A percentile compares a stretch with the other conserved stretches of the same genome.
phyloP scores from a whole-genome alignment of 2,113 vertebrate species.

The Notarius lentiginosus region DNA sequence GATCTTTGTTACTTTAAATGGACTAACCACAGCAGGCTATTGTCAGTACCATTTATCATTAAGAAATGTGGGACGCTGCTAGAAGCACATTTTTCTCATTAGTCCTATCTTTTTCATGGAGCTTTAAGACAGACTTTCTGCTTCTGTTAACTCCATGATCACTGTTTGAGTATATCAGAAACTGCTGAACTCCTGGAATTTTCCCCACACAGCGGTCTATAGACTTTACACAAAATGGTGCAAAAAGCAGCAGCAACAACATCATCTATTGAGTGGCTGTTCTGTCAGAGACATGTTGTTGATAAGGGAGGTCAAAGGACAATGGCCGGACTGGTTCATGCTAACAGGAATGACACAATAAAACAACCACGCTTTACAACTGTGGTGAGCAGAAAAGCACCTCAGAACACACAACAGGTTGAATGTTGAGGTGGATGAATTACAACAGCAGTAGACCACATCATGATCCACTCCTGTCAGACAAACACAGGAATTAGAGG shows the following conservation, averaged over 20 bases:
- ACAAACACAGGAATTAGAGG: not conserved
- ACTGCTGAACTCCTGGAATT: too few species aligned
- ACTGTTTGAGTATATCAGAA: too few species aligned
- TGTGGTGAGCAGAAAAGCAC: not conserved
- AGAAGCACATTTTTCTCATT: not conserved
- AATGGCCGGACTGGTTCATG: too few species aligned
- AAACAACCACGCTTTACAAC: not conserved
- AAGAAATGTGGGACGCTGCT: not conserved
- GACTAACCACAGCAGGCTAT: not conserved
- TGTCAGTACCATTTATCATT: not conserved
- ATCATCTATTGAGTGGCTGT: too few species aligned
- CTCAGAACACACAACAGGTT: not conserved
- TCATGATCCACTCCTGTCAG: not conserved
- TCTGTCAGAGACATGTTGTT: too few species aligned
- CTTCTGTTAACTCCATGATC: not conserved
- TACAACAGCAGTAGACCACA: too few species aligned
- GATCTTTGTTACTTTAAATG: conserved; percentile 1
- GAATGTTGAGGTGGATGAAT: too few species aligned
- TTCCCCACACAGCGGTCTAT: too few species aligned
- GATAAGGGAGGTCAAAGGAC: too few species aligned
- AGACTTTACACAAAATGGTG: too few species aligned
- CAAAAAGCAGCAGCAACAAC: too few species aligned
- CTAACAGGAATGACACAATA: too few species aligned
- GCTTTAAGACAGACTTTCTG: not conserved
- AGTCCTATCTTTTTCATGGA: not conserved